Evolutionary conservation across 1,140 invertebrate genomes (phyloP), one percentile per base, ranked within the genome.

Genomic region (Drosophila equinoxialis): DNA sequence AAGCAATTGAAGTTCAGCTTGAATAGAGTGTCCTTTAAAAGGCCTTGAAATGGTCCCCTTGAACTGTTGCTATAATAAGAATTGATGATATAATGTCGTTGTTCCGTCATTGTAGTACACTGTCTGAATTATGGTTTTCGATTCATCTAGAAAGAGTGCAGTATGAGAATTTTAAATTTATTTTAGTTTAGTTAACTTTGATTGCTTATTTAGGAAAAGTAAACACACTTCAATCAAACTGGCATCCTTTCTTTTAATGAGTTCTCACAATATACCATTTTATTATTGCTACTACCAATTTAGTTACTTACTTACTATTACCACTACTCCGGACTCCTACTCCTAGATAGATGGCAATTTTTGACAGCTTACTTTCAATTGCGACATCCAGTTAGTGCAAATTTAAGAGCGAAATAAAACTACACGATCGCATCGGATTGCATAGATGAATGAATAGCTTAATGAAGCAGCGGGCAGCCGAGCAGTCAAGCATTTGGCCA

Each of bases 341-440:
- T 57, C 65, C 63, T 48, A 41, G 37, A 20, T 55, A 35, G 61
- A 45, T 61, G 66, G 78, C 45, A 67, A 75, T 79, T 83, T 87
- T 77, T 87, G 84, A 87, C 83, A 87, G 83, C 83, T 87, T 74
- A 87, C 83, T 87, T 87, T 87, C 83, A 89, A 83, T 87, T 87
- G 83, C 83, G 79, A 89, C 79, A 89, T 83, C 83, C 87, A 87
- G 83, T 87, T 87, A 87, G 83, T 71, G 83, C 84, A 83, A 79
- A 89, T 89, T 87, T 73, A 87, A 89, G 83, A 89, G 76, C 57
- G 67, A 87, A 87, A 87, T 87, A 87, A 87, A 87, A 83, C 83
- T 74, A 89, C 79, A 83, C 83, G 84, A 87, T 89, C 83, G 79
- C 71, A 67, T 35, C 42, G 67, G 73, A 72, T 63, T 71, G 75